Evolutionary conservation across 1,140 invertebrate genomes (phyloP).

Genomic region (Aphaenogaster ashmeadi): DNA sequence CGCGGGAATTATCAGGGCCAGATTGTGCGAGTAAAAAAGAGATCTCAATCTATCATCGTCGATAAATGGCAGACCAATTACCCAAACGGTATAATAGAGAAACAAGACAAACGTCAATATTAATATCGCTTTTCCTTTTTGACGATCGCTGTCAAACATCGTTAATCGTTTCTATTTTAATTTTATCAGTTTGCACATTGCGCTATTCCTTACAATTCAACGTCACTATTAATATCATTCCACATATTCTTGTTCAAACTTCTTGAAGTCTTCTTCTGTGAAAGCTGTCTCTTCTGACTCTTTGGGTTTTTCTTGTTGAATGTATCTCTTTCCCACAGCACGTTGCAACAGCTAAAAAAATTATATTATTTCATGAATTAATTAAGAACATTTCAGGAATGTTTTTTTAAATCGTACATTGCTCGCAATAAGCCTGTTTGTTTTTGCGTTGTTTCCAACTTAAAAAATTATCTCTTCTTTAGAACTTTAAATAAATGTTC

Average conservation of each 20-base stretch:
- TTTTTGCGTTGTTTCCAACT: neutral
- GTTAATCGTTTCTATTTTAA: conserved; percentile 16
- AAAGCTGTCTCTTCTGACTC: conserved; percentile 82
- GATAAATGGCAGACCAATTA: conserved; percentile 91
- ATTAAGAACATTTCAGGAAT: neutral
- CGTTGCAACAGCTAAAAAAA: conserved; percentile 76
- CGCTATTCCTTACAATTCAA: neutral
- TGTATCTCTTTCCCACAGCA: conserved; percentile 70
- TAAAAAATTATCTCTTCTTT: neutral
- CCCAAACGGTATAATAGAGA: conserved; percentile 90
- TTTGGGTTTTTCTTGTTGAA: conserved; percentile 72
- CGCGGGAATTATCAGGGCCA: conserved; percentile 89
- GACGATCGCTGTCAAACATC: conserved; percentile 82
- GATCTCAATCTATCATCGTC: conserved; percentile 88
- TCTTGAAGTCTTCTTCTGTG: conserved; percentile 88
- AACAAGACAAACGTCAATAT: conserved; percentile 88
- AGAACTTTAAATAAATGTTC: conserved; percentile 3
- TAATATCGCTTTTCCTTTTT: conserved; percentile 88
- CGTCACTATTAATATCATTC: conserved; percentile 65
- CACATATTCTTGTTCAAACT: conserved; percentile 87
- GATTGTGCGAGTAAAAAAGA: conserved; percentile 89
- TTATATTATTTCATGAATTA: neutral
- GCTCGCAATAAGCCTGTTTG: neutral
- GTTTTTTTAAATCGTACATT: neutral
- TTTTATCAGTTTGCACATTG: neutral